phyloP scores from a whole-genome alignment of 2,797 vertebrate species.

The Spinibarbus caldwelli region DNA sequence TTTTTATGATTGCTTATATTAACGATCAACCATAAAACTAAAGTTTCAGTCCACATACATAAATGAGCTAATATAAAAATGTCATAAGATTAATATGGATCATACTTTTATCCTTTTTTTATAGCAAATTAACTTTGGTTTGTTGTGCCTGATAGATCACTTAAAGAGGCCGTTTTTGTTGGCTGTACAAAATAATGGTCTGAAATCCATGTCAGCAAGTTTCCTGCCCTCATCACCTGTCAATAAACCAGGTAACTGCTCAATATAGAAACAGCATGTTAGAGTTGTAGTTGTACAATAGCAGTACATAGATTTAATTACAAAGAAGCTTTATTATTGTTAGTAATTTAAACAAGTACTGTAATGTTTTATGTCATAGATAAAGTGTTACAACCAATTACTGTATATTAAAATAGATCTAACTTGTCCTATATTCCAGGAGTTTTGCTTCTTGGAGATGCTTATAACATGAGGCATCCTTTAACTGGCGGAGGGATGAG shows the following conservation, averaged over 20 bases:
- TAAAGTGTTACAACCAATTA: background rate
- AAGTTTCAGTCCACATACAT: too few species aligned
- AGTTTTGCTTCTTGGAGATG: conserved; percentile 93
- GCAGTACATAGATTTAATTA: background rate
- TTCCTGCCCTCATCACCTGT: conserved; percentile 92
- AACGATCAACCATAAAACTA: too few species aligned
- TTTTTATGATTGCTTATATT: too few species aligned
- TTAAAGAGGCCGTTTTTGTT: conserved; percentile 87
- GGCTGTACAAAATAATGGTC: conserved; percentile 87
- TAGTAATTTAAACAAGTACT: conserved; percentile 2
- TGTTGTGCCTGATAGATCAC: conserved; percentile 79
- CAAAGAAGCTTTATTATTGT: background rate
- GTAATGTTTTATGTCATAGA: background rate
- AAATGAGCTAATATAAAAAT: too few species aligned
- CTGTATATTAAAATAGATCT: too few species aligned
- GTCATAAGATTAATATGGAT: too few species aligned
- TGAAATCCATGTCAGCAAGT: conserved; percentile 90
- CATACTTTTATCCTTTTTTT: too few species aligned
- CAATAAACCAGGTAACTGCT: conserved; percentile 87
- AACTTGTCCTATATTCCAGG: too few species aligned
- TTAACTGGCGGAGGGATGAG: conserved; percentile 97
- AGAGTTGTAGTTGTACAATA: background rate
- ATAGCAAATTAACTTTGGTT: background rate
- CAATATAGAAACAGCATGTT: background rate
- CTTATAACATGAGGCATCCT: conserved; percentile 96